These are phyloP conservation scores for Aproaerema taeniolella DNA, from an alignment of 2,888 invertebrate genomes.

Conservation along the genomic window DNA sequence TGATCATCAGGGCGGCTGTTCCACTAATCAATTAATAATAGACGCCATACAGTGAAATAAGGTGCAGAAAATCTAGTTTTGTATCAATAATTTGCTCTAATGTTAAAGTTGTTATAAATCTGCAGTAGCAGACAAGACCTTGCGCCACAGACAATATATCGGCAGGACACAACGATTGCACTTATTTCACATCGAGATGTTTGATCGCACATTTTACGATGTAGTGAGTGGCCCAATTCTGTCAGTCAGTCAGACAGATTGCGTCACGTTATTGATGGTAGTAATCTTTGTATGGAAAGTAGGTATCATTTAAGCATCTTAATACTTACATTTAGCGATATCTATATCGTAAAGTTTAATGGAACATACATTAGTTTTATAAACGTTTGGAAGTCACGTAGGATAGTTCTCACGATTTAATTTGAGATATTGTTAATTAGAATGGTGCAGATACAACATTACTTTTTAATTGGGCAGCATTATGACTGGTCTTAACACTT, in stretches of 20 bases:
- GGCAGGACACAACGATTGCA: too few relatives aligned
- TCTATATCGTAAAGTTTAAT: constrained; percentile 13
- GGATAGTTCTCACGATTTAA: constrained; percentile 8
- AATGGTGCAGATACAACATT: neutral
- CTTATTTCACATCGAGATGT: neutral
- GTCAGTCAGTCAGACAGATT: constrained; percentile 29
- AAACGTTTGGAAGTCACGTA: constrained; percentile 7
- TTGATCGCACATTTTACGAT: neutral
- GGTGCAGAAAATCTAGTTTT: too few relatives aligned
- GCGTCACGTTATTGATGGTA: constrained; percentile 27
- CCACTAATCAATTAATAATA: too few relatives aligned
- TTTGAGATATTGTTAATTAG: constrained; percentile 6
- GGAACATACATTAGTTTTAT: constrained; percentile 6
- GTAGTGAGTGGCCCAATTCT: constrained; percentile 26
- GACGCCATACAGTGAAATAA: too few relatives aligned
- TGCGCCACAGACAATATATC: too few relatives aligned
- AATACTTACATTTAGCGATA: constrained; percentile 6
- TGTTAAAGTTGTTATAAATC: too few relatives aligned
- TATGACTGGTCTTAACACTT: too few relatives aligned
- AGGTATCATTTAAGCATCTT: constrained; percentile 10
- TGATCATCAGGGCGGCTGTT: too few relatives aligned
- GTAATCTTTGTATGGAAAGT: constrained; percentile 13
- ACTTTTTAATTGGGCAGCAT: neutral
- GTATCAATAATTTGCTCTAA: too few relatives aligned
- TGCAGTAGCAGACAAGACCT: too few relatives aligned